Base-by-base conservation (phyloP, 2,113 vertebrate genomes). In the Lophochroa leadbeateri region DNA sequence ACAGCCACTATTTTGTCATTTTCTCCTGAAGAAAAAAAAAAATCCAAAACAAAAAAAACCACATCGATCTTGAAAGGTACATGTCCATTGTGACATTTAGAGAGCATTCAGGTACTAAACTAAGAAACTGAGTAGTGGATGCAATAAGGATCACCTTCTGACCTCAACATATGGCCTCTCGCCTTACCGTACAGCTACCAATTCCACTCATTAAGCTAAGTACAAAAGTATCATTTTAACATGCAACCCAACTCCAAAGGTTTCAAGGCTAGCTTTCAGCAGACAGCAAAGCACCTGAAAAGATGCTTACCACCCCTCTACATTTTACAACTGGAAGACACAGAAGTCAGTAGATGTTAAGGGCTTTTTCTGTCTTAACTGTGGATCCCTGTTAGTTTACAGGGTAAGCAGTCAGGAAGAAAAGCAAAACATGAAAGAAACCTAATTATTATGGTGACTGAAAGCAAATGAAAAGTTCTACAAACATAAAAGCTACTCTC, bases 91-190 rank as follows among this genome's bases (percentile, higher is more conserved):
- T 37, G 69, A 92, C 4, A 16, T 74, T 70, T 17, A 46, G 41
- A 83, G 44, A 81, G 20, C 41, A 23, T 41, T 39, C 13, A 23
- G 23, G 33, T 10, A 61, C 21, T 31, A n/a, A 91, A 76, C 20
- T 44, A 41, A 46, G 27, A 68, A 71, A 80, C 12, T 0, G 0
- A 65, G 53, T 1, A 39, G 52, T 16, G 7, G 20, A 89, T 25
- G 21, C 4, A 3, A 61, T 77, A 89, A 50, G 14, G 7, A 67
- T 27, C 21, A 31, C 39, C 41, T 72, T 47, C 63, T 81, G 43
- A 68, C 67, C 16, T 11, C 17, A 17, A n/a, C 2, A 21, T 0
- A 0, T 7, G 52, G 20, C 41, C 25, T 83, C 63, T 68, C 3
- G 0, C 53, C 33, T 43, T 37, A 50, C 11, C 50, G 60, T 41